Evolutionary conservation across 1,140 invertebrate species (phyloP).

Genomic region (Platorchestia sp.): DNA sequence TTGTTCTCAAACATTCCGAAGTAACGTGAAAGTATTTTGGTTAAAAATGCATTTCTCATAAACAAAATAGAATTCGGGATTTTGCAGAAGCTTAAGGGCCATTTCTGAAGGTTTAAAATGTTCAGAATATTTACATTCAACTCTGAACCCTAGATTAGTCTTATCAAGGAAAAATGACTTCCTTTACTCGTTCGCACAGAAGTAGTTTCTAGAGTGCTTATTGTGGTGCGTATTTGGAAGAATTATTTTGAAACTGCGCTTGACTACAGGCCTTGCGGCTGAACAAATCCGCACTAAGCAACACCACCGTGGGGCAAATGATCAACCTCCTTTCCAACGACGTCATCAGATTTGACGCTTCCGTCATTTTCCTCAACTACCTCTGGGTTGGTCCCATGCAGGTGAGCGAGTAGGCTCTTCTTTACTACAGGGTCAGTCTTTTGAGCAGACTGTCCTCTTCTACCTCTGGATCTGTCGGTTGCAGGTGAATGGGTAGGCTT

Average conservation of each 20-base stretch:
- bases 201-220: too few relatives aligned
- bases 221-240: background rate
- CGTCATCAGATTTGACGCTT: conserved; percentile 74
- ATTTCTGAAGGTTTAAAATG: too few relatives aligned
- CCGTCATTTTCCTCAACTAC: too few relatives aligned
- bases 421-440: too few relatives aligned
- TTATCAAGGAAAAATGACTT: background rate
- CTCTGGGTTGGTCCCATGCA: background rate
- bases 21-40: background rate
- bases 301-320: conserved; percentile 88
- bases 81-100: too few relatives aligned
- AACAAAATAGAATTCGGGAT: too few relatives aligned
- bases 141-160: background rate
- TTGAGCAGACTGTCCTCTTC: too few relatives aligned
- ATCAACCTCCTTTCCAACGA: conserved; percentile 95
- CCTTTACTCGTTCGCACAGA: background rate
- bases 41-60: too few relatives aligned
- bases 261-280: conserved; percentile 70
- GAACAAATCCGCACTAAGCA: conserved; percentile 77
- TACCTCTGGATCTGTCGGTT: too few relatives aligned
- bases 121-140: background rate
- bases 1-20: background rate
- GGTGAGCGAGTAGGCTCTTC: too few relatives aligned
- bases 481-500: too few relatives aligned
- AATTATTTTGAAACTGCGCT: background rate